These are phyloP conservation scores for Mormyrus proboscirostris DNA, from an alignment of 2,797 vertebrate genomes.

Conservation along the genomic window DNA sequence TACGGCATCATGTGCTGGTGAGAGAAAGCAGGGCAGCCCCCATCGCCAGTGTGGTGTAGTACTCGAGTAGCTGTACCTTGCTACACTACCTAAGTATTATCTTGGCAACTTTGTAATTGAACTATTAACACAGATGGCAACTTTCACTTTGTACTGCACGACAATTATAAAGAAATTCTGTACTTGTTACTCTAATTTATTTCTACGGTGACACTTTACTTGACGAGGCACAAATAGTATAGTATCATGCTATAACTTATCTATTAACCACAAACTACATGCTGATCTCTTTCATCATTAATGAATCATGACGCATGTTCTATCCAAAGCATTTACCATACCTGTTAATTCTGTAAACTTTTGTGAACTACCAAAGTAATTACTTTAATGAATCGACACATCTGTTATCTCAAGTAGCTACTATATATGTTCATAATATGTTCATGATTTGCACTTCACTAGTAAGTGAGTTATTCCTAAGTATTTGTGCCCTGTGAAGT, in stretches of 20 bases:
- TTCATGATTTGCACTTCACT: too few species aligned
- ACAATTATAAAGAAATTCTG: not conserved
- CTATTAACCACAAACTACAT: too few species aligned
- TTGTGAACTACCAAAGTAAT: too few species aligned
- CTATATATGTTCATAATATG: not conserved
- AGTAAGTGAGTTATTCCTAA: too few species aligned
- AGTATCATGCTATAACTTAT: too few species aligned
- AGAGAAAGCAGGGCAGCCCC: conserved; percentile 40
- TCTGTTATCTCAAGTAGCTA: not conserved
- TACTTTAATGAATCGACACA: not conserved
- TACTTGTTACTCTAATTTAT: not conserved
- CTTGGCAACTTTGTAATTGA: not conserved
- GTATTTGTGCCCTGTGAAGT: too few species aligned
- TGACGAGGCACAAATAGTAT: too few species aligned
- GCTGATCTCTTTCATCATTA: too few species aligned
- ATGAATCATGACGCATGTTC: too few species aligned
- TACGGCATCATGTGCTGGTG: conserved; percentile 78
- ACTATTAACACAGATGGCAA: not conserved
- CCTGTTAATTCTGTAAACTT: too few species aligned
- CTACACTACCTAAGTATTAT: not conserved
- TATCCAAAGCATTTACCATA: too few species aligned
- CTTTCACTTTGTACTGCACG: not conserved
- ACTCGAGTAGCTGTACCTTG: not conserved
- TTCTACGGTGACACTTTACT: too few species aligned
- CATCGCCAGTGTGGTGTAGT: not conserved